phyloP scores from a whole-genome alignment of 2,797 vertebrate species.

The Ceyx erithaca region DNA sequence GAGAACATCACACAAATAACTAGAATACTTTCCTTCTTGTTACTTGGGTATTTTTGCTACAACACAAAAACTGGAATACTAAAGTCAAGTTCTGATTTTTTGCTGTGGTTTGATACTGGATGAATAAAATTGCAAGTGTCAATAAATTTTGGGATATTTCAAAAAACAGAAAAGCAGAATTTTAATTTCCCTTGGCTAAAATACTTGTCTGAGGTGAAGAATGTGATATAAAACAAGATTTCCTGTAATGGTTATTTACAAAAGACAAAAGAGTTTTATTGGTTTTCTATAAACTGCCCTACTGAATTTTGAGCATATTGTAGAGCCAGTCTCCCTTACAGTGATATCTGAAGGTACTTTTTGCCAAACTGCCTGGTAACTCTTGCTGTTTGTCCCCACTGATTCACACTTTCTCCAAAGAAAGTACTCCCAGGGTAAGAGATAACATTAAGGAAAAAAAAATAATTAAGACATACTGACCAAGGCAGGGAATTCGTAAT shows the following conservation, averaged over 20 bases:
- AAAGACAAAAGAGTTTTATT: neutral
- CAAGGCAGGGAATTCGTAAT: neutral
- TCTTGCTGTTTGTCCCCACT: neutral
- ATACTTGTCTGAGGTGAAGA: neutral
- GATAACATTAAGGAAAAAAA: neutral
- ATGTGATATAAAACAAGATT: neutral
- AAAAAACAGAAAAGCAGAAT: slow-evolving; percentile 4
- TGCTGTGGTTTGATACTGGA: neutral
- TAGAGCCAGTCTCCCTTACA: neutral
- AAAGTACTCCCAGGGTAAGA: neutral
- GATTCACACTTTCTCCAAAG: neutral
- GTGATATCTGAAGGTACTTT: neutral
- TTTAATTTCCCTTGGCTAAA: neutral
- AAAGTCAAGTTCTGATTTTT: slow-evolving; percentile 14
- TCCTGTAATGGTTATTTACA: neutral
- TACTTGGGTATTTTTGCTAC: slow-evolving; percentile 5
- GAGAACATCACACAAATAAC: neutral
- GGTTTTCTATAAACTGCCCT: neutral
- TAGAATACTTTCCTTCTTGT: neutral
- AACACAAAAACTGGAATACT: neutral
- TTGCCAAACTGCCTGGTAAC: neutral
- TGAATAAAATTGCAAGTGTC: neutral
- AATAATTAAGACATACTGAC: neutral
- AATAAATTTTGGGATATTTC: neutral
- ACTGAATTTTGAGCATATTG: neutral